Evolutionary conservation across 2,113 vertebrate genomes (phyloP).

Genomic region (Apodemus speciosus): DNA sequence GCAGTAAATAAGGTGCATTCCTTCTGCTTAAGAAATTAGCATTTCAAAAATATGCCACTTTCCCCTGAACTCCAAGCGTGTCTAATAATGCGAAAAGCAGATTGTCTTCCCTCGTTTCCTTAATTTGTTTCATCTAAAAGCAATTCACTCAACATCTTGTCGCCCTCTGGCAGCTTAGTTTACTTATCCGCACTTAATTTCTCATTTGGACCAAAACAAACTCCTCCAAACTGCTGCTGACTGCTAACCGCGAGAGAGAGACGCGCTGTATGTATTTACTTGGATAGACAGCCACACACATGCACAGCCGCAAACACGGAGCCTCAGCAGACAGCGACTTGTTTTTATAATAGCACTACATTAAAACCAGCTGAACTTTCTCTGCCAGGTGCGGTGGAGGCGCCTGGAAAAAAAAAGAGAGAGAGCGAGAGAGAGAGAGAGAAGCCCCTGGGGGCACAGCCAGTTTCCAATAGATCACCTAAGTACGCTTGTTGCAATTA

Average conservation of each 20-base stretch:
- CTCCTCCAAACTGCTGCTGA: slow-evolving; percentile 81
- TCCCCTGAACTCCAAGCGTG: slow-evolving; percentile 84
- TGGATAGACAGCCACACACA: neutral
- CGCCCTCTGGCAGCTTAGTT: slow-evolving; percentile 87
- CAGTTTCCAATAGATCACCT: slow-evolving; percentile 66
- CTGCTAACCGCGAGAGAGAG: slow-evolving; percentile 70
- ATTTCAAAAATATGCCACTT: slow-evolving; percentile 85
- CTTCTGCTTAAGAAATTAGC: slow-evolving; percentile 82
- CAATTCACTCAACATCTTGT: slow-evolving; percentile 87
- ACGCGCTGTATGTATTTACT: slow-evolving; percentile 64
- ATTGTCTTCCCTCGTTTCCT: slow-evolving; percentile 85
- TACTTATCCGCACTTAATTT: slow-evolving; percentile 86
- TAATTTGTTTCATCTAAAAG: slow-evolving; percentile 89
- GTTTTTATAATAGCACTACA: slow-evolving; percentile 40
- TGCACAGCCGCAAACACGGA: slow-evolving; percentile 1
- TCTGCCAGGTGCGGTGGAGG: slow-evolving; percentile 49
- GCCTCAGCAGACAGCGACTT: slow-evolving; percentile 30
- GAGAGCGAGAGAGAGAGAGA: neutral
- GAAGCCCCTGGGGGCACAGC: slow-evolving; percentile 30
- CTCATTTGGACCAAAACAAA: slow-evolving; percentile 87
- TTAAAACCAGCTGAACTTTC: slow-evolving; percentile 64
- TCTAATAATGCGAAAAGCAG: slow-evolving; percentile 87
- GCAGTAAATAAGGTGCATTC: slow-evolving; percentile 83
- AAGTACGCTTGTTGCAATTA: slow-evolving; percentile 31
- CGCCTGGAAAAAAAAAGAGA: neutral